A percentile compares a stretch with the other conserved stretches of the same genome.
Evolutionary conservation across 2,888 invertebrate genomes (phyloP).

Genomic region (Idaea biselata): DNA sequence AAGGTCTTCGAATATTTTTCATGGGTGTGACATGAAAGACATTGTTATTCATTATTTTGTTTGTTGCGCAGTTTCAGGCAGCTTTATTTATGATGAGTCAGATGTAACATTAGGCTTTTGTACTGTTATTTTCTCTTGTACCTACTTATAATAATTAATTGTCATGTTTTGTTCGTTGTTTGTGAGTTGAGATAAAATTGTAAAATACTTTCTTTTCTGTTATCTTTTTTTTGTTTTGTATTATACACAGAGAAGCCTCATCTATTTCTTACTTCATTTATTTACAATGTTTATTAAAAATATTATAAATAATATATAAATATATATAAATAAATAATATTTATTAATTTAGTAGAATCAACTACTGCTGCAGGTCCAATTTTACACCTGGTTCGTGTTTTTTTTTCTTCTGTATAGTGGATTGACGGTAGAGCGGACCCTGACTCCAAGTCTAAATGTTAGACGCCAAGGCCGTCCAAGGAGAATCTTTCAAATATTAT

Average conservation of each 20-base stretch:
- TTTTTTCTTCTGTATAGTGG: no score
- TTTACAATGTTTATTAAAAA: no score
- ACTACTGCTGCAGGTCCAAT: no score
- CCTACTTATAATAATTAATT: slow-evolving; percentile 2
- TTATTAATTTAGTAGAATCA: no score
- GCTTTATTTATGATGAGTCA: not conserved
- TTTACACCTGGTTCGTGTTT: no score
- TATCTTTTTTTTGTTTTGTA: slow-evolving; percentile 22
- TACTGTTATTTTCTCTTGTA: not conserved
- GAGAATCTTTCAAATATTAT: no score
- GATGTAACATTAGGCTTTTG: not conserved
- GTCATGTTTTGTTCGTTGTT: slow-evolving; percentile 5
- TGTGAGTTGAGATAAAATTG: slow-evolving; percentile 32
- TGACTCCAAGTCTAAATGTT: no score
- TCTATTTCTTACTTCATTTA: no score
- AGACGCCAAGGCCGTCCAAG: no score
- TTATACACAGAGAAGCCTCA: slow-evolving; percentile 25
- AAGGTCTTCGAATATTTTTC: not conserved
- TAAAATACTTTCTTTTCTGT: slow-evolving; percentile 22
- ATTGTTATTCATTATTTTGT: slow-evolving; percentile 1
- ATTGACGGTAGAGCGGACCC: no score
- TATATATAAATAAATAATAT: no score
- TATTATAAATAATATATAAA: no score
- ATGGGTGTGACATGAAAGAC: slow-evolving; percentile 1
- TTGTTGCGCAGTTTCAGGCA: not conserved